Conservation (phyloP, 2,888 invertebrate genomes). For the Darwinula stevensoni region DNA sequence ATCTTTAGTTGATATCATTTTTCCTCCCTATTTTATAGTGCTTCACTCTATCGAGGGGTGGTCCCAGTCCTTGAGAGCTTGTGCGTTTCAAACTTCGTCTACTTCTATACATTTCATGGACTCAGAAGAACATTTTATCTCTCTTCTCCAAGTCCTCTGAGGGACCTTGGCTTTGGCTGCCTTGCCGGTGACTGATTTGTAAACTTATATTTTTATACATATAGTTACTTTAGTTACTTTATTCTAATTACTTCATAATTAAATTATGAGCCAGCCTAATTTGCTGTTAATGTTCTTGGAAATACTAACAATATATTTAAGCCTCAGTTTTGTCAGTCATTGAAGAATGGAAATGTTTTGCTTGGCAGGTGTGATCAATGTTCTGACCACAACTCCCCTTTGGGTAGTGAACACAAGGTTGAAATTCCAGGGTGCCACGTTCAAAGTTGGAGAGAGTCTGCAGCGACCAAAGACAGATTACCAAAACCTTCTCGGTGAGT, state of each 20-base stretch:
- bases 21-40: slow-evolving; percentile 14
- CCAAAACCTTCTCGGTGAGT: too few relatives aligned
- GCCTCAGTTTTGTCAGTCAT: too few relatives aligned
- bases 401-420: slow-evolving; percentile 77
- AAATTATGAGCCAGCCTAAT: too few relatives aligned
- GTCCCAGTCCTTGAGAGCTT: slow-evolving; percentile 52
- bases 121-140: slow-evolving; percentile 25
- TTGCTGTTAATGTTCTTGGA: too few relatives aligned
- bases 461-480: slow-evolving; percentile 1
- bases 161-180: slow-evolving; percentile 42
- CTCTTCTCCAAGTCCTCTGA: slow-evolving; percentile 26
- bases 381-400: slow-evolving; percentile 52
- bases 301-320: too few relatives aligned
- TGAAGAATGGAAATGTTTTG: slow-evolving; percentile 5
- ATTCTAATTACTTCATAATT: too few relatives aligned
- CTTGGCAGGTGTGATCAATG: slow-evolving; percentile 35
- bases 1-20: slow-evolving; percentile 5
- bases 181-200: slow-evolving; percentile 32
- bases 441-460: slow-evolving; percentile 10
- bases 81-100: slow-evolving; percentile 72
- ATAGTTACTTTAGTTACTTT: too few relatives aligned
- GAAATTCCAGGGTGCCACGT: slow-evolving; percentile 34
- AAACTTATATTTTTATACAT: slow-evolving; percentile 3
- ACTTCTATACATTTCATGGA: slow-evolving; percentile 72
- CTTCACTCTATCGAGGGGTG: slow-evolving; percentile 42